phyloP scores from a whole-genome alignment of 2,113 vertebrate species.

The Seriola quinqueradiata region DNA sequence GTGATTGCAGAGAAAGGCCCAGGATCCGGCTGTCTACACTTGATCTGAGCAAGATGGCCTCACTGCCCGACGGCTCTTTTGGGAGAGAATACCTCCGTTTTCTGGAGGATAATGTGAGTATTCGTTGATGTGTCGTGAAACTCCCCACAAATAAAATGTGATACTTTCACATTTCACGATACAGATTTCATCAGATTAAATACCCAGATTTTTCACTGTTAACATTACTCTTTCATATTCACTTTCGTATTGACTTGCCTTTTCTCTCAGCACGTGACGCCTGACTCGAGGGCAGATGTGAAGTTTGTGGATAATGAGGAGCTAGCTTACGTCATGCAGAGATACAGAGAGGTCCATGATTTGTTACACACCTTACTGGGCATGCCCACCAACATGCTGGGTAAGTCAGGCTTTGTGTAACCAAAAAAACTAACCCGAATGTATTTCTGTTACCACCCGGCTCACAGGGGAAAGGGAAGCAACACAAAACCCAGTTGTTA shows the following conservation, averaged over 20 bases:
- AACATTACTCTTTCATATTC: neutral
- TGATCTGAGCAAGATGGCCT: slow-evolving; percentile 84
- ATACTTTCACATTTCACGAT: neutral
- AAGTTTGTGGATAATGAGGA: slow-evolving; percentile 96
- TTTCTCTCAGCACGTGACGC: slow-evolving; percentile 88
- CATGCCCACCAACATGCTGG: slow-evolving; percentile 97
- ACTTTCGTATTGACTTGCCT: neutral
- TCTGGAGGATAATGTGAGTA: slow-evolving; percentile 91
- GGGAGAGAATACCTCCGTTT: slow-evolving; percentile 93
- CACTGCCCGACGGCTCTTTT: slow-evolving; percentile 88
- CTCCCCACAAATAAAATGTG: neutral
- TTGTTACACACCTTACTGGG: slow-evolving; percentile 94
- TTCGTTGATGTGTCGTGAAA: too few species aligned
- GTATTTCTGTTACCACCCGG: neutral
- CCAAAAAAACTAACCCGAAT: neutral
- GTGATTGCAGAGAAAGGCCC: slow-evolving; percentile 89
- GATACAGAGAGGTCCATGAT: slow-evolving; percentile 96
- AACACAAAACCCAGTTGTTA: too few species aligned
- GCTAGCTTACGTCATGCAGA: slow-evolving; percentile 93
- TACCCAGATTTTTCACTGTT: neutral
- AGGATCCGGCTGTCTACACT: slow-evolving; percentile 92
- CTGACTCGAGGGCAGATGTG: slow-evolving; percentile 91
- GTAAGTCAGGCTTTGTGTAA: slow-evolving; percentile 79
- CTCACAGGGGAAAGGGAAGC: too few species aligned
- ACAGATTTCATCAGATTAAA: neutral